Conservation (phyloP, 2,888 invertebrate species). For the Camptogramma bilineatum region DNA sequence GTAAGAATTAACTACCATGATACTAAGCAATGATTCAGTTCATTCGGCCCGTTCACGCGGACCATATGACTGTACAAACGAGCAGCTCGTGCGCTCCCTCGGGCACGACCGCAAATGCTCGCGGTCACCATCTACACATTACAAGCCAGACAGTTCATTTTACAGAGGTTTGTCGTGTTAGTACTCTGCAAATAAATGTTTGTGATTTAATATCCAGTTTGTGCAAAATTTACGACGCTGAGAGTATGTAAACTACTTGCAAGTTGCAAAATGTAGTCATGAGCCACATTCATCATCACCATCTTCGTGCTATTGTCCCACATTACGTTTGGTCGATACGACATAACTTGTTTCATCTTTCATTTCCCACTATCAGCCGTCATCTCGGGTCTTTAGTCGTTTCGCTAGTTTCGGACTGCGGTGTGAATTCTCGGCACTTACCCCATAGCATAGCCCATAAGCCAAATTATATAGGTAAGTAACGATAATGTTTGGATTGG, state of each 20-base stretch:
- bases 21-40: slow-evolving; percentile 24
- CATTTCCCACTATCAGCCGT: no score
- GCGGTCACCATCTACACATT: slow-evolving; percentile 31
- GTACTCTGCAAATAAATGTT: slow-evolving; percentile 25
- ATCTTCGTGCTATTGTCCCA: background rate
- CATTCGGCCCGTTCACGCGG: slow-evolving; percentile 4
- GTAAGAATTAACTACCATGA: slow-evolving; percentile 17
- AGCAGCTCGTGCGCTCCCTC: slow-evolving; percentile 16
- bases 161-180: slow-evolving; percentile 33
- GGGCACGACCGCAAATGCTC: slow-evolving; percentile 35
- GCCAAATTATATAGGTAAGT: no score
- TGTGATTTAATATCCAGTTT: slow-evolving; percentile 22
- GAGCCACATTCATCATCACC: background rate
- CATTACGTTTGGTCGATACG: background rate
- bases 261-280: background rate
- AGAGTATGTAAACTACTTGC: background rate
- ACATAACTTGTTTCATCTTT: no score
- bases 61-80: slow-evolving; percentile 19
- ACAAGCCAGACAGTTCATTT: slow-evolving; percentile 37
- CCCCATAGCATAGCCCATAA: no score
- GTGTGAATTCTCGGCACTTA: no score
- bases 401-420: no score
- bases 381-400: no score
- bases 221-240: background rate
- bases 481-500: no score